These are phyloP conservation scores for Bryconaethiops microstoma DNA, from an alignment of 2,797 vertebrate species.

Conservation along the genomic window DNA sequence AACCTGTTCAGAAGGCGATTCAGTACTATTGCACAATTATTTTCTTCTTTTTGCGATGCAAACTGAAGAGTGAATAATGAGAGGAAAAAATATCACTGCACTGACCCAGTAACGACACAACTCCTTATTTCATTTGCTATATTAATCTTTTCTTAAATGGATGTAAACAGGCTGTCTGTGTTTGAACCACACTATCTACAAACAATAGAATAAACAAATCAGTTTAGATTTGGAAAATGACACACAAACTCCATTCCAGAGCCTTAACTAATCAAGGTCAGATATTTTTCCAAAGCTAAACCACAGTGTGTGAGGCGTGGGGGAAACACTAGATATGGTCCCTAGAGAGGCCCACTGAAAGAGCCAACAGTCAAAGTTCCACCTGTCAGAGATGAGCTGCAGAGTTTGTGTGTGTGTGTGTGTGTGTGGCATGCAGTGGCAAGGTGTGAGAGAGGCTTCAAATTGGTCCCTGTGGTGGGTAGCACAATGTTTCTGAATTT, in stretches of 20 bases:
- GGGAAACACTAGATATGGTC: conserved; percentile 51
- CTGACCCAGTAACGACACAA: conserved; percentile 26
- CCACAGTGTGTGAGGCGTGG: conserved; percentile 34
- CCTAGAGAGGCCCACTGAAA: conserved; percentile 54
- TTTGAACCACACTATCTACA: conserved; percentile 27
- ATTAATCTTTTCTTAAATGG: conserved; percentile 10
- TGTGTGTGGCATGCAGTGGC: conserved; percentile 60
- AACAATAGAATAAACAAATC: conserved; percentile 43
- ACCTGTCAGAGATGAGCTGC: conserved; percentile 60
- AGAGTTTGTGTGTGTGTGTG: conserved; percentile 46
- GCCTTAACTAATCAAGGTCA: conserved; percentile 48
- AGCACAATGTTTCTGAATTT: conserved; percentile 51
- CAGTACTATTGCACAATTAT: not conserved
- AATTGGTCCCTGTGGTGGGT: conserved; percentile 59
- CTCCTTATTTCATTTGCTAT: not conserved
- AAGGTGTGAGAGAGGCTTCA: conserved; percentile 52
- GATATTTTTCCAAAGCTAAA: conserved; percentile 38
- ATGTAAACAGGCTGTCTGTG: conserved; percentile 13
- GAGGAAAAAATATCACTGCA: not conserved
- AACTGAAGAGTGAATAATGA: conserved; percentile 13
- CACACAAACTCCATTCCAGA: conserved; percentile 29
- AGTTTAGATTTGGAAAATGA: conserved; percentile 30
- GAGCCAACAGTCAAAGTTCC: conserved; percentile 54
- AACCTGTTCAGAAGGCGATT: not conserved
- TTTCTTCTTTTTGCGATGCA: not conserved